phyloP scores from a whole-genome alignment of 2,113 vertebrate species.

The Lepus americanus region DNA sequence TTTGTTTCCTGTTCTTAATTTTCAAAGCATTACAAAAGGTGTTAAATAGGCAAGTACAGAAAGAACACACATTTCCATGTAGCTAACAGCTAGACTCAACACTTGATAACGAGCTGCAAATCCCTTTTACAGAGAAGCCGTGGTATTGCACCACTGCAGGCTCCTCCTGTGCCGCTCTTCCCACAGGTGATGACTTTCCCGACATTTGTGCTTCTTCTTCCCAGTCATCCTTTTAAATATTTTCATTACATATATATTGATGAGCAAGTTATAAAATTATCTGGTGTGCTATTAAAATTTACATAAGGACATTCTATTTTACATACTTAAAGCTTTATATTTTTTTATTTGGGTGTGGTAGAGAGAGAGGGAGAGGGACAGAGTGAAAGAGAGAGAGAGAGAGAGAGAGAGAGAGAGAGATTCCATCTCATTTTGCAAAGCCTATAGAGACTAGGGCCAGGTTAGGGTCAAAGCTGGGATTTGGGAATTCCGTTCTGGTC shows the following conservation, averaged over 20 bases:
- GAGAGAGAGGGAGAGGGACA: no score
- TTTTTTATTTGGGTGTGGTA: no score
- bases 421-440: no score
- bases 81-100: background rate
- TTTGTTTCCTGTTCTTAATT: background rate
- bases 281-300: slow-evolving; percentile 16
- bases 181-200: background rate
- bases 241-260: background rate
- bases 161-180: no score
- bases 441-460: no score
- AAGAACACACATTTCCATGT: background rate
- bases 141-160: background rate
- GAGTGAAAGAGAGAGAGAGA: no score
- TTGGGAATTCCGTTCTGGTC: no score
- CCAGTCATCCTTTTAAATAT: background rate
- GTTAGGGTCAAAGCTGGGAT: no score
- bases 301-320: background rate
- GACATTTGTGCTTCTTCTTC: background rate
- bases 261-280: background rate
- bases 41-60: background rate
- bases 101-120: background rate
- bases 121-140: background rate
- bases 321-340: no score
- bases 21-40: slow-evolving; percentile 1
- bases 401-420: no score